phyloP scores from a whole-genome alignment of 2,113 vertebrate genomes.

The Damaliscus lunatus region DNA sequence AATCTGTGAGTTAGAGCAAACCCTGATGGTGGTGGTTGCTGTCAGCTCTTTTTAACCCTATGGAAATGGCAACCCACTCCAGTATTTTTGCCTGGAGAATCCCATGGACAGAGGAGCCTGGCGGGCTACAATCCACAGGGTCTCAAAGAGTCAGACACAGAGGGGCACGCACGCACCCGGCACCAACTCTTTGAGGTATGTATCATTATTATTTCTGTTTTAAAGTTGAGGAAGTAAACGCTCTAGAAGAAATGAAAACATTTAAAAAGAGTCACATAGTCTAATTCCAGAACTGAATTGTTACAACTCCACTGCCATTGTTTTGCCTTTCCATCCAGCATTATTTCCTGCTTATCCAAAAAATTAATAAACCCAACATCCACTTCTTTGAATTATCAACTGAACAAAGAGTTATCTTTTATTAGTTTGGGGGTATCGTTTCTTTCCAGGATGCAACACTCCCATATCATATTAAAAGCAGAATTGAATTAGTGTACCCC shows the following conservation, averaged over 20 bases:
- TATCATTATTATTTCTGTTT: not conserved
- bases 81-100: not conserved
- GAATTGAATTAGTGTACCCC: not conserved
- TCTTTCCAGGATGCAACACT: not conserved
- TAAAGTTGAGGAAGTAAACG: not conserved
- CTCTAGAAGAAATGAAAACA: not conserved
- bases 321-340: not conserved
- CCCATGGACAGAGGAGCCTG: not conserved
- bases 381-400: not conserved
- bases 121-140: not conserved
- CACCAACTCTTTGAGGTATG: not conserved
- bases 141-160: not conserved
- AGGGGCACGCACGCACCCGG: fast-evolving
- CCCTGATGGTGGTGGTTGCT: not conserved
- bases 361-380: not conserved
- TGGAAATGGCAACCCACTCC: not conserved
- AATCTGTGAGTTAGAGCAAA: not conserved
- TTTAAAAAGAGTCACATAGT: not conserved
- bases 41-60: not conserved
- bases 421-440: not conserved
- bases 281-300: not conserved
- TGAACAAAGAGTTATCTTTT: not conserved
- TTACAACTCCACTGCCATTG: not conserved
- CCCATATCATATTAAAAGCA: not conserved
- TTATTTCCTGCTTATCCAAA: not conserved